A percentile compares a stretch with the other conserved stretches of the same genome.
Evolutionary conservation across 2,888 invertebrate genomes (phyloP).

Genomic region (Colletes collaris): DNA sequence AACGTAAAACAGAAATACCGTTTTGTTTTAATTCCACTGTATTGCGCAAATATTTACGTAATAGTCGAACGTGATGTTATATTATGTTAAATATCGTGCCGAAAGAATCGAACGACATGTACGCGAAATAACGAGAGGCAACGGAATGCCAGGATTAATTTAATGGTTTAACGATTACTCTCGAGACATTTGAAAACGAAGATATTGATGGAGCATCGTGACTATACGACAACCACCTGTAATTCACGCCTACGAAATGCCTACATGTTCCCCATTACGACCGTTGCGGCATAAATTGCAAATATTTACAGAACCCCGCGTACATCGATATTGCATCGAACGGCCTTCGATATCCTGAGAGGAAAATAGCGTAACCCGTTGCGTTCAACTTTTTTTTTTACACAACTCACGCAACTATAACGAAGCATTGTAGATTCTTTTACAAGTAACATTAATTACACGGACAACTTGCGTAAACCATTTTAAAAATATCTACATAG

Average conservation of each 20-base stretch:
- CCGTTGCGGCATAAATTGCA: constrained; percentile 61
- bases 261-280: constrained; percentile 58
- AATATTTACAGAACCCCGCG: constrained; percentile 48
- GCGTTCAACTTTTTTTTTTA: constrained; percentile 5
- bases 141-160: constrained; percentile 10
- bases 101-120: too few relatives aligned
- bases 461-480: background rate
- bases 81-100: too few relatives aligned
- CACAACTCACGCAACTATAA: constrained; percentile 8
- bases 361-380: constrained; percentile 3
- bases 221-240: constrained; percentile 61
- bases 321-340: constrained; percentile 47
- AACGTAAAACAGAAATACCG: too few relatives aligned
- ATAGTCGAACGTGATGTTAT: too few relatives aligned
- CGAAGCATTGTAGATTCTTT: background rate
- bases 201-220: constrained; percentile 29
- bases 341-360: constrained; percentile 34
- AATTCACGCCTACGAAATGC: constrained; percentile 67
- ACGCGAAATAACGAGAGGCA: too few relatives aligned
- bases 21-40: too few relatives aligned
- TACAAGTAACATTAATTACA: background rate
- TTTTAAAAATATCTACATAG: background rate
- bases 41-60: too few relatives aligned
- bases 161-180: constrained; percentile 13
- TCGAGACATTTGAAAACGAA: constrained; percentile 12